Evolutionary conservation across 2,113 vertebrate genomes (phyloP).

Genomic region (Datnioides undecimradiatus): DNA sequence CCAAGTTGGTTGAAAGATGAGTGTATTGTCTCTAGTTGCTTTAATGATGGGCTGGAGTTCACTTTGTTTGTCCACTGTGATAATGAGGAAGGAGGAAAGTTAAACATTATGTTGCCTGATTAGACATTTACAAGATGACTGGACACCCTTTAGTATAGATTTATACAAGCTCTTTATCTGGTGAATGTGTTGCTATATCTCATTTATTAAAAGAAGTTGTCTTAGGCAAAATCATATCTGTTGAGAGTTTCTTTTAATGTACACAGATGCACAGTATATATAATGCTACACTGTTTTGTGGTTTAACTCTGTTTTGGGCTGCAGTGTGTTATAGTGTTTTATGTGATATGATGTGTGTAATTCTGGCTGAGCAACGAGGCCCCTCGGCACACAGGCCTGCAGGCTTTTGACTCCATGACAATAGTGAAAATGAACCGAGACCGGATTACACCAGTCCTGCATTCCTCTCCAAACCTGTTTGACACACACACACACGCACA

Average conservation of each 20-base stretch:
- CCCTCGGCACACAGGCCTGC: conserved; percentile 48
- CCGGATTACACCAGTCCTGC: conserved; percentile 78
- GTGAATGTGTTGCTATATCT: too few species aligned
- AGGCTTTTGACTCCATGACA: conserved; percentile 75
- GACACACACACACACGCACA: conserved; percentile 37
- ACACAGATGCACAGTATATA: conserved; percentile 6
- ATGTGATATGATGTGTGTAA: conserved; percentile 54
- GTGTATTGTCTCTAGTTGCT: background rate
- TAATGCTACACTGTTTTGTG: conserved; percentile 2
- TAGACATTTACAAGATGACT: conserved; percentile 42
- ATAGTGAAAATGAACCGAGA: conserved; percentile 71
- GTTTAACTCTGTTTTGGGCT: conserved; percentile 7
- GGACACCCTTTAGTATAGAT: background rate
- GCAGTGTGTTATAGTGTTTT: conserved; percentile 34
- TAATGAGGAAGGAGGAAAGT: conserved; percentile 38
- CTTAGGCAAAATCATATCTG: background rate
- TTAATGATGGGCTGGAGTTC: conserved; percentile 35
- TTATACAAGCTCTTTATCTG: conserved; percentile 11
- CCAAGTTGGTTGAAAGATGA: background rate
- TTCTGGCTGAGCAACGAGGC: conserved; percentile 57
- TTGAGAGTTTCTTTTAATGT: background rate
- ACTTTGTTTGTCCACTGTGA: conserved; percentile 47
- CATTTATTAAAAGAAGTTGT: too few species aligned
- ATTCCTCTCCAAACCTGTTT: conserved; percentile 82
- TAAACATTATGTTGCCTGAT: conserved; percentile 50